These are phyloP conservation scores for Leptinotarsa defecta DNA, from an alignment of 1,140 invertebrate genomes.

Conservation along the genomic window DNA sequence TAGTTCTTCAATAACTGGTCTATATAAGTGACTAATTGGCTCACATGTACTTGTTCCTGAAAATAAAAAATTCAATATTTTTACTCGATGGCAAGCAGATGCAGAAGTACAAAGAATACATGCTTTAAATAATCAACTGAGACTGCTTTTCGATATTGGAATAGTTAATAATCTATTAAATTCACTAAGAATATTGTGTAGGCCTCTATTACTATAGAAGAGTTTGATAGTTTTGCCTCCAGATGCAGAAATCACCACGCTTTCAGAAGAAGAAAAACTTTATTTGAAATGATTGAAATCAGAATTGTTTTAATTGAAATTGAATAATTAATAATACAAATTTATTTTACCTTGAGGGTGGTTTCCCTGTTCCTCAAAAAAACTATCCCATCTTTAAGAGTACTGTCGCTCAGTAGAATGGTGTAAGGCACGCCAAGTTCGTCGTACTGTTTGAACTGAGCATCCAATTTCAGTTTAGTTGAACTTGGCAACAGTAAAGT, in stretches of 20 bases:
- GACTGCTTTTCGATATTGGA: background rate
- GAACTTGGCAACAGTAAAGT: slow-evolving; percentile 49
- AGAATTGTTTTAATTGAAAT: no score
- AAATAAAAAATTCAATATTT: slow-evolving; percentile 41
- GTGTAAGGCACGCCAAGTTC: slow-evolving; percentile 70
- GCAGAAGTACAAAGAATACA: no score
- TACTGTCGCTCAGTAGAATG: slow-evolving; percentile 66
- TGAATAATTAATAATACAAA: background rate
- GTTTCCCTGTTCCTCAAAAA: slow-evolving; percentile 74
- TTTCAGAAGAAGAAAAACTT: no score
- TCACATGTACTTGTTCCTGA: slow-evolving; percentile 61
- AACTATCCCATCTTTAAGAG: slow-evolving; percentile 73
- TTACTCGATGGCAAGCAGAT: background rate
- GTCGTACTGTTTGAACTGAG: slow-evolving; percentile 53
- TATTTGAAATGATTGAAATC: no score
- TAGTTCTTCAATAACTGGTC: slow-evolving; percentile 53
- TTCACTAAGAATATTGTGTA: slow-evolving; percentile 14
- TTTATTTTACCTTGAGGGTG: slow-evolving; percentile 62
- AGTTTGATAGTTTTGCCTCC: no score
- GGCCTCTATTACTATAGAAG: no score
- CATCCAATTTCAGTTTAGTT: slow-evolving; percentile 40
- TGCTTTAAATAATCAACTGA: no score
- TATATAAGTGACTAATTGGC: slow-evolving; percentile 58
- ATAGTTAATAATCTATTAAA: slow-evolving; percentile 14
- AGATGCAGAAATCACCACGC: no score